phyloP scores from a whole-genome alignment of 92 coral and sea anemone genomes.

The Epizoanthus ramosus region DNA sequence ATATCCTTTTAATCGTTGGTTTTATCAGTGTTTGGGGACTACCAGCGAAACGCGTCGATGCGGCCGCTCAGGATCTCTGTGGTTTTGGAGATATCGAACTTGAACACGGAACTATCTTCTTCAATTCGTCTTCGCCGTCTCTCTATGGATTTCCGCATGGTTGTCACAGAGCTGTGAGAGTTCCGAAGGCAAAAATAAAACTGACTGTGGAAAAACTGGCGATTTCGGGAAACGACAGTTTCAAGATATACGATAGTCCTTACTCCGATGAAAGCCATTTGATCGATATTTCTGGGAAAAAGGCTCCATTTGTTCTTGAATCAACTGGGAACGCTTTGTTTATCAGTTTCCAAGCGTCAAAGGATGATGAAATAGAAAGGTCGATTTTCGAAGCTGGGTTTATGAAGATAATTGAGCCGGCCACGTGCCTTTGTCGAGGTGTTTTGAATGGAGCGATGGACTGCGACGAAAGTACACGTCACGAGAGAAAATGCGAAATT shows the following conservation, averaged over 20 bases:
- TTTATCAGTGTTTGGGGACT: too few relatives aligned
- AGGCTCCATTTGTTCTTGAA: constrained; percentile 19
- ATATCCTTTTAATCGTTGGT: too few relatives aligned
- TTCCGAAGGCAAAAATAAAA: constrained; percentile 47
- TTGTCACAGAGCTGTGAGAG: constrained; percentile 50
- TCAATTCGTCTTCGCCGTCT: neutral
- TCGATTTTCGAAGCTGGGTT: constrained; percentile 22
- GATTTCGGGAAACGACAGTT: constrained; percentile 27
- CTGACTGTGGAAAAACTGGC: constrained; percentile 35
- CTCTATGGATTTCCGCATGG: neutral
- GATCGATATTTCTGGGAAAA: constrained; percentile 6
- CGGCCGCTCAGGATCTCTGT: neutral
- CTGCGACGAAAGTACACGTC: constrained; percentile 45
- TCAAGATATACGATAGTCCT: constrained; percentile 65
- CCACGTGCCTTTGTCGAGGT: constrained; percentile 65
- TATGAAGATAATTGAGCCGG: constrained; percentile 40
- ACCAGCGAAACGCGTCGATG: too few relatives aligned
- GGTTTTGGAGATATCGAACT: neutral
- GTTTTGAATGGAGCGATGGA: constrained; percentile 58
- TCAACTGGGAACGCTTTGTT: constrained; percentile 60
- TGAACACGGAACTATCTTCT: neutral
- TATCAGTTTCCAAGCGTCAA: constrained; percentile 38
- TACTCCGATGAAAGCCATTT: neutral
- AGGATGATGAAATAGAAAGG: constrained; percentile 12
- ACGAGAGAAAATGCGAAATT: constrained; percentile 53